A percentile compares a stretch with the other conserved stretches of the same genome.
phyloP scores from a whole-genome alignment of 2,113 vertebrate species.

The Sphaerodactylus townsendi region DNA sequence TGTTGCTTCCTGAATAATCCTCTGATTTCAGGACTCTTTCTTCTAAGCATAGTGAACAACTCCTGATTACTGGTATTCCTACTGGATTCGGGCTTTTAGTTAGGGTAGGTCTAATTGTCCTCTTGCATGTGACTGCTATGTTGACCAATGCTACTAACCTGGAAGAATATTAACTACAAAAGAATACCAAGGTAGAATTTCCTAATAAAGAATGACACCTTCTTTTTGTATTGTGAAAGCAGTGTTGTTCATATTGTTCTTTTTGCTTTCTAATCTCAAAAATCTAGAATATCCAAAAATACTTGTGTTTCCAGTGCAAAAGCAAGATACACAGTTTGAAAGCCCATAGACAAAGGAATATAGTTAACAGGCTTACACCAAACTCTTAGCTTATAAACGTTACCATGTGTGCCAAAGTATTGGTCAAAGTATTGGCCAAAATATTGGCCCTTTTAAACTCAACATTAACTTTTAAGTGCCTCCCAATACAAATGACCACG shows the following conservation, averaged over 20 bases:
- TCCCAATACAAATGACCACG: conserved; percentile 3
- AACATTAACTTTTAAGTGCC: conserved; percentile 11
- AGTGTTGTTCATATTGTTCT: neutral
- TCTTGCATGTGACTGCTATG: neutral
- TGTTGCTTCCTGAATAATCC: neutral
- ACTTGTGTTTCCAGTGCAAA: conserved; percentile 1
- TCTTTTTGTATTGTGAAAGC: neutral
- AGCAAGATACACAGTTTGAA: conserved; percentile 21
- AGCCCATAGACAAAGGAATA: neutral
- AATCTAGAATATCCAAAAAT: conserved; percentile 8
- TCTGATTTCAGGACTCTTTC: neutral
- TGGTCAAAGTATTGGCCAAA: too few species aligned
- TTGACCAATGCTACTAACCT: neutral
- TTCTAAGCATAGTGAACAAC: neutral
- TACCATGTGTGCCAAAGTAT: conserved; percentile 15
- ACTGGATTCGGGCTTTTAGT: neutral
- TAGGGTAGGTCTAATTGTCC: neutral
- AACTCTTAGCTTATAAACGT: conserved; percentile 8
- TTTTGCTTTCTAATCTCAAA: neutral
- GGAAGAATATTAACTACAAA: neutral
- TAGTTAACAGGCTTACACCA: conserved; percentile 4
- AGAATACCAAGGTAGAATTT: neutral
- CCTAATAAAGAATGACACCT: neutral
- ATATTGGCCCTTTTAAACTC: neutral
- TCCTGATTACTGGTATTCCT: neutral